These are phyloP conservation scores for Leptopilina myrica DNA, from an alignment of 2,888 invertebrate species.

Conservation along the genomic window DNA sequence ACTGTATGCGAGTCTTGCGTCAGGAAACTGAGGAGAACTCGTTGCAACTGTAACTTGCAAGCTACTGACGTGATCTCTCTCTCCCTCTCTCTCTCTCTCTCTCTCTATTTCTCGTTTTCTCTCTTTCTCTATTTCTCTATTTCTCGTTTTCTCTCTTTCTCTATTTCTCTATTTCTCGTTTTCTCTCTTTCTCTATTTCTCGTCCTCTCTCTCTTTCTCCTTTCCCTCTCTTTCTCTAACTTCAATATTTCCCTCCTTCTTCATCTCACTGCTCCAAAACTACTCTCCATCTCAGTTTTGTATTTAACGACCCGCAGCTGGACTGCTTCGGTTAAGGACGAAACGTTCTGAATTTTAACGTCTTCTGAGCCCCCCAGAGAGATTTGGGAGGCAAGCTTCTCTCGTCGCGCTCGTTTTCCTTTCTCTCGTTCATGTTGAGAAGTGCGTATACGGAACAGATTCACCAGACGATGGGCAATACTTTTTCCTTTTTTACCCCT, in stretches of 20 bases:
- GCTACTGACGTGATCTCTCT: constrained; percentile 17
- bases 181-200: background rate
- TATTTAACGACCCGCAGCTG: constrained; percentile 70
- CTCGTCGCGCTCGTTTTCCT: background rate
- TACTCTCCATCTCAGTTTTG: constrained; percentile 52
- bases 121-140: background rate
- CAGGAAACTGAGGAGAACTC: constrained; percentile 40
- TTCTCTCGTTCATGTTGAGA: constrained; percentile 18
- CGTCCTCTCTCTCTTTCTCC: background rate
- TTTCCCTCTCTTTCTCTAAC: no score
- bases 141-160: no score
- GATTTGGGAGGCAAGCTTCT: constrained; percentile 37
- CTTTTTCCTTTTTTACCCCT: background rate
- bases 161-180: no score
- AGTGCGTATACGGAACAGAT: constrained; percentile 30
- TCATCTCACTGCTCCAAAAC: constrained; percentile 47
- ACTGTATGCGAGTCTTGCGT: constrained; percentile 52
- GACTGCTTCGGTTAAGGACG: constrained; percentile 64
- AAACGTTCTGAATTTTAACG: constrained; percentile 68
- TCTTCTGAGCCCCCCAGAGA: constrained; percentile 35
- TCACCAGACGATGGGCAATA: background rate
- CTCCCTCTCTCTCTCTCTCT: constrained; percentile 38
- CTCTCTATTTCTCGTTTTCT: background rate
- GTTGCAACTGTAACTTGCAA: constrained; percentile 38
- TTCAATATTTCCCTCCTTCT: no score